Base-by-base conservation (phyloP, 1,140 invertebrate species). In the Drosophila watanabei region DNA sequence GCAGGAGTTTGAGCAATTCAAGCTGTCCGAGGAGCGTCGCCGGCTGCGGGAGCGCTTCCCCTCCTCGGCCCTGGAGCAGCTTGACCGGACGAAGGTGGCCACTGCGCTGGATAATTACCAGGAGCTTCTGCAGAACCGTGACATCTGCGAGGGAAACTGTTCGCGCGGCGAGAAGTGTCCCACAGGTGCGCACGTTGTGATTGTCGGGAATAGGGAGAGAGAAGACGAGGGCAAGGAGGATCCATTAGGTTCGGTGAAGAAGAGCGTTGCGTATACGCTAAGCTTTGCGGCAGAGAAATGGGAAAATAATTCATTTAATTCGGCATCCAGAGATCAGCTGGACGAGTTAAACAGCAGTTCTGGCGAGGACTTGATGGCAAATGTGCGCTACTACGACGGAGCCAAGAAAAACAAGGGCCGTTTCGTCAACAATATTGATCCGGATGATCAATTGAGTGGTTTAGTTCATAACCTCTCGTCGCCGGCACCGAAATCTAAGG, bases 1-100 rank as follows among this genome's bases (percentile, higher is more conserved):
- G 37, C 97, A 98, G 89, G 97, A 98, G 80, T 99, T 98, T 93
- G 98, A 99, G 93, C 95, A 95, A 33, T 96, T 96, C 79, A 95
- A 96, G 83, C 94, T 99, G 37, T 91, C 95, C 63, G 97, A 98
- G 96, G 98, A 98, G 93, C 94, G 97, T 46, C 95, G 96, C 71
- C 95, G 97, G 63, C 93, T 99, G 61, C 96, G 96, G 82, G 97
- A 97, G 89, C 95, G 97, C 30, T 98, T 96, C 93, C 97, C 97
- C 2, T 96, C 96, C 56, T 94, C 96, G 54, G 96, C 96, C 4
- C 94, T 98, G 45, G 94, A 95, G 6, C 95, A 95, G 75, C 94
- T 95, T 45, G 98, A 99, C 92, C 95, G 96, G 48, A 95, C 96
- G 35, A 95, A 96, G 62, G 98, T 97, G 75, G 94, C 95, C 11